phyloP scores from a whole-genome alignment of 2,797 vertebrate genomes.

The Aldrovandia affinis region DNA sequence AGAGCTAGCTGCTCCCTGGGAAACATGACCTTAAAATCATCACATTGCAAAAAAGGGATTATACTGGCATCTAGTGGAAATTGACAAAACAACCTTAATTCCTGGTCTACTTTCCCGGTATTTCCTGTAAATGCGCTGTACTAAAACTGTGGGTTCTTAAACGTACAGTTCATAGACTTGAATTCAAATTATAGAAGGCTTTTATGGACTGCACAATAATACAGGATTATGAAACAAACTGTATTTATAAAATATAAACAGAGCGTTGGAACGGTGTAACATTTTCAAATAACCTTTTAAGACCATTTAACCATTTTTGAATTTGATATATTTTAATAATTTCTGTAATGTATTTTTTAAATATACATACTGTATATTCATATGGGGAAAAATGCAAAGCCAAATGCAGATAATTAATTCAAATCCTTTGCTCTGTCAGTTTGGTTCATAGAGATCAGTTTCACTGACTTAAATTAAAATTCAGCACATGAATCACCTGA shows the following conservation, averaged over 20 bases:
- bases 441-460: background rate
- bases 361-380: too few species aligned
- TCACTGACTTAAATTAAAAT: background rate
- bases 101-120: background rate
- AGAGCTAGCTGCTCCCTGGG: background rate
- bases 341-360: background rate
- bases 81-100: background rate
- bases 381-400: background rate
- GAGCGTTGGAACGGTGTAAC: too few species aligned
- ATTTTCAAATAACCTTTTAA: background rate
- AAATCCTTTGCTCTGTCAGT: background rate
- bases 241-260: too few species aligned
- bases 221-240: background rate
- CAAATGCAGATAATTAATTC: background rate
- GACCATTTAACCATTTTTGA: background rate
- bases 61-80: constrained; percentile 31
- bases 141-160: too few species aligned
- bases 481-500: background rate
- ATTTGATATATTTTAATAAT: too few species aligned
- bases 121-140: background rate
- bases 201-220: background rate
- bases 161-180: too few species aligned
- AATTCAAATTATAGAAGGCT: background rate
- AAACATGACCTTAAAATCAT: background rate
- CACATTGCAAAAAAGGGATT: background rate